phyloP scores from a whole-genome alignment of 2,113 vertebrate genomes.

The Origma solitaria region DNA sequence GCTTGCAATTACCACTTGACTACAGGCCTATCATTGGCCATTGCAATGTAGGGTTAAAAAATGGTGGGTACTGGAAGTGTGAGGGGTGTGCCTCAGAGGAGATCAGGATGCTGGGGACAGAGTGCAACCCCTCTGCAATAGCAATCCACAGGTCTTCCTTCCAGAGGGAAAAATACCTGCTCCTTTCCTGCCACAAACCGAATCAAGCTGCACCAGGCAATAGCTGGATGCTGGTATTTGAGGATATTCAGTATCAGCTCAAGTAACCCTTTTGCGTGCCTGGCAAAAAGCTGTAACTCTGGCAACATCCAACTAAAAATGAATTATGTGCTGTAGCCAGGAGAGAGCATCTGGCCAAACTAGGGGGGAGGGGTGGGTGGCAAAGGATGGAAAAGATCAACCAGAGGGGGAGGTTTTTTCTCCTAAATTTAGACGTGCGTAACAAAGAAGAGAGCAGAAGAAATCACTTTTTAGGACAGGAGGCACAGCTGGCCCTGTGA shows the following conservation, averaged over 20 bases:
- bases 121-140: neutral
- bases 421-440: neutral
- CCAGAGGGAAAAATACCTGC: neutral
- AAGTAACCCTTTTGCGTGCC: neutral
- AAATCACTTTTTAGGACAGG: neutral
- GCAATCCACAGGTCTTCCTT: slow-evolving; percentile 13
- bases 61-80: neutral
- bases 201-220: neutral
- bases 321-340: neutral
- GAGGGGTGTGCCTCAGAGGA: neutral
- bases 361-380: neutral
- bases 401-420: neutral
- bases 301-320: neutral
- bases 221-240: neutral
- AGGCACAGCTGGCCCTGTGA: neutral
- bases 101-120: neutral
- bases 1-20: slow-evolving; percentile 18
- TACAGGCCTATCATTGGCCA: neutral
- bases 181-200: neutral
- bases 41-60: neutral
- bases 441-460: neutral
- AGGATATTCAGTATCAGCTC: neutral
- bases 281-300: neutral
- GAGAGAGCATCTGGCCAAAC: neutral
- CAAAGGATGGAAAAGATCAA: neutral